Percentiles rank a stretch among this genome's conserved stretches.
Evolutionary conservation across 2,888 invertebrate species (phyloP).

Genomic region (Agapostemon virescens): DNA sequence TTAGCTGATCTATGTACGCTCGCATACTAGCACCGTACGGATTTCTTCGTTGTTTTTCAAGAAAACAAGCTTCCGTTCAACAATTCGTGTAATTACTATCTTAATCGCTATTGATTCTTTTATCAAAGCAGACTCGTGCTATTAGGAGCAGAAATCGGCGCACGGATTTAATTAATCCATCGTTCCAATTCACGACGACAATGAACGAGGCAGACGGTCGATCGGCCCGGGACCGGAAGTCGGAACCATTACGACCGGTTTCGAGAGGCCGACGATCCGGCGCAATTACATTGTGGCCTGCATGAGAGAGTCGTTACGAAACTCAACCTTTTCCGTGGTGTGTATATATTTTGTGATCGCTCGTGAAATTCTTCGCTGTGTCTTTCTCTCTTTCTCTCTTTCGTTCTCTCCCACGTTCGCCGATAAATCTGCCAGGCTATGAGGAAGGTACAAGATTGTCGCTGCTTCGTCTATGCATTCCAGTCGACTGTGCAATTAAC

Average conservation of each 20-base stretch:
- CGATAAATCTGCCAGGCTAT: slow-evolving; percentile 25
- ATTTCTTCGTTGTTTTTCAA: not conserved
- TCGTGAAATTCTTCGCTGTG: slow-evolving; percentile 18
- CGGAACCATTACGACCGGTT: slow-evolving; percentile 57
- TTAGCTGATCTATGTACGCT: not conserved
- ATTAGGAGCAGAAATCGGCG: not conserved
- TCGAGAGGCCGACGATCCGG: slow-evolving; percentile 20
- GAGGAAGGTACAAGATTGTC: slow-evolving; percentile 30
- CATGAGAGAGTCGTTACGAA: slow-evolving; percentile 33
- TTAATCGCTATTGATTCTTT: not conserved
- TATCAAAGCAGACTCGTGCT: not conserved
- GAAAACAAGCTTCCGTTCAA: not conserved
- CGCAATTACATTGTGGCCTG: slow-evolving; percentile 37
- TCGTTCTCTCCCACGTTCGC: slow-evolving; percentile 13
- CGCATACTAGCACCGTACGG: not conserved
- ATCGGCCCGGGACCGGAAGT: slow-evolving; percentile 53
- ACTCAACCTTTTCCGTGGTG: slow-evolving; percentile 34
- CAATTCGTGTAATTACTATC: not conserved
- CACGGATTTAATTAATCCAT: slow-evolving; percentile 50
- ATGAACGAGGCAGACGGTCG: slow-evolving; percentile 24
- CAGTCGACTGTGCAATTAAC: slow-evolving; percentile 36
- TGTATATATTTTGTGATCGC: slow-evolving; percentile 13
- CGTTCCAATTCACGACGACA: slow-evolving; percentile 30
- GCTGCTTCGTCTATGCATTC: slow-evolving; percentile 36
- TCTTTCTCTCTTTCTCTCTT: slow-evolving; percentile 2